phyloP scores from a whole-genome alignment of 2,113 vertebrate species.

The Hippocampus mohnikei region DNA sequence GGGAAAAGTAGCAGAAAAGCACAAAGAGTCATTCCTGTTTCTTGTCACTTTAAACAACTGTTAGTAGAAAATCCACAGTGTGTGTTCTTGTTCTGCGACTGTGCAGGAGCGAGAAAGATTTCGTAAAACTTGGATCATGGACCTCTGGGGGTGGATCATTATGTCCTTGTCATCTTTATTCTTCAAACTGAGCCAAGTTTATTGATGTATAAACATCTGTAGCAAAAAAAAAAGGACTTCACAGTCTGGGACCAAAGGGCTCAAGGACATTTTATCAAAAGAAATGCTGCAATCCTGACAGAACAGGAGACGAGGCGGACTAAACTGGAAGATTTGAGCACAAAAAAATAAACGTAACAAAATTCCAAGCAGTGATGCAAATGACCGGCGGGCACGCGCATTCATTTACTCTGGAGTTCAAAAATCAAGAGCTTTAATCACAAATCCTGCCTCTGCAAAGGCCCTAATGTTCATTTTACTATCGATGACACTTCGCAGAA shows the following conservation, averaged over 20 bases:
- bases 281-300: conserved; percentile 54
- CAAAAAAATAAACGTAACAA: background rate
- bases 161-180: conserved; percentile 69
- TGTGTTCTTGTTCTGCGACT: conserved; percentile 43
- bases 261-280: conserved; percentile 64
- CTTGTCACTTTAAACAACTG: conserved; percentile 25
- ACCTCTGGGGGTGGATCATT: conserved; percentile 64
- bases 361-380: background rate
- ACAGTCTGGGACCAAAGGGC: conserved; percentile 63
- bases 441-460: background rate
- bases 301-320: conserved; percentile 42
- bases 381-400: background rate
- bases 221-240: conserved; percentile 61
- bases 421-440: background rate
- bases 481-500: too few relatives aligned
- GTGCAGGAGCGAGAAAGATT: conserved; percentile 45
- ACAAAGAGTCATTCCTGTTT: conserved; percentile 31
- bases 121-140: conserved; percentile 54
- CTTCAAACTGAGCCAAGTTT: conserved; percentile 60
- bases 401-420: background rate
- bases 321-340: conserved; percentile 14
- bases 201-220: conserved; percentile 72
- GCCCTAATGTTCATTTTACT: background rate
- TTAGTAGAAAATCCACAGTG: conserved; percentile 52
- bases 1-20: conserved; percentile 15